Percentiles rank a stretch among this genome's conserved stretches.
These are phyloP conservation scores for Uloborus plumipes DNA, from an alignment of 2,888 invertebrate genomes.

Conservation along the genomic window DNA sequence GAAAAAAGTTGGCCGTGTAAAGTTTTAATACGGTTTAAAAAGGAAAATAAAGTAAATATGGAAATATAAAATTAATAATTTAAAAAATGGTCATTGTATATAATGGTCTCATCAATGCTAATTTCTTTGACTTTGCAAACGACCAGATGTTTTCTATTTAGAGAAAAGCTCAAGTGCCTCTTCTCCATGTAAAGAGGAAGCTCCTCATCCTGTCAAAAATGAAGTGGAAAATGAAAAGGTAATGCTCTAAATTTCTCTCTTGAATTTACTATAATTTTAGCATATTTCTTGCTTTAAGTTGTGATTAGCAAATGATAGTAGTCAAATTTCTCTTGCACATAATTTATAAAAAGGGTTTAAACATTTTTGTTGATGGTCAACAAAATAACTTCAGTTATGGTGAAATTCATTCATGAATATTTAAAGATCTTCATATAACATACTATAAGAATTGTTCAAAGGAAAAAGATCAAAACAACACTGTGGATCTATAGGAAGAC, in stretches of 20 bases:
- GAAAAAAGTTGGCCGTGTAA: too few relatives aligned
- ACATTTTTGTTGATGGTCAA: not conserved
- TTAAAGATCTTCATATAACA: too few relatives aligned
- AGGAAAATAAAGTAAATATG: too few relatives aligned
- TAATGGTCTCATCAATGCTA: not conserved
- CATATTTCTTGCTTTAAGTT: not conserved
- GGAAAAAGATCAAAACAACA: too few relatives aligned
- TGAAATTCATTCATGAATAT: too few relatives aligned
- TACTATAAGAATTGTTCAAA: too few relatives aligned
- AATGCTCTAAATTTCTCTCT: not conserved
- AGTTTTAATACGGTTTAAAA: too few relatives aligned
- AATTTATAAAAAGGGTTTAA: not conserved
- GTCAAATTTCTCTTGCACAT: not conserved
- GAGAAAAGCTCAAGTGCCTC: conserved; percentile 48
- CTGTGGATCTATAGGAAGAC: too few relatives aligned
- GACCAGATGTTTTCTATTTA: conserved; percentile 63
- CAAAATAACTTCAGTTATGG: not conserved
- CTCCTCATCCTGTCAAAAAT: conserved; percentile 5
- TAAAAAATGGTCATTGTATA: too few relatives aligned
- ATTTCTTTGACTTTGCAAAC: conserved; percentile 40
- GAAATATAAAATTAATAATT: too few relatives aligned
- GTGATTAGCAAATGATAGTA: not conserved
- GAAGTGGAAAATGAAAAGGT: conserved; percentile 16
- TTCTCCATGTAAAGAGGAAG: conserved; percentile 43
- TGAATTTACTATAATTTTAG: not conserved